Base-by-base conservation (phyloP, 2,113 vertebrate species). In the Eleginops maclovinus region DNA sequence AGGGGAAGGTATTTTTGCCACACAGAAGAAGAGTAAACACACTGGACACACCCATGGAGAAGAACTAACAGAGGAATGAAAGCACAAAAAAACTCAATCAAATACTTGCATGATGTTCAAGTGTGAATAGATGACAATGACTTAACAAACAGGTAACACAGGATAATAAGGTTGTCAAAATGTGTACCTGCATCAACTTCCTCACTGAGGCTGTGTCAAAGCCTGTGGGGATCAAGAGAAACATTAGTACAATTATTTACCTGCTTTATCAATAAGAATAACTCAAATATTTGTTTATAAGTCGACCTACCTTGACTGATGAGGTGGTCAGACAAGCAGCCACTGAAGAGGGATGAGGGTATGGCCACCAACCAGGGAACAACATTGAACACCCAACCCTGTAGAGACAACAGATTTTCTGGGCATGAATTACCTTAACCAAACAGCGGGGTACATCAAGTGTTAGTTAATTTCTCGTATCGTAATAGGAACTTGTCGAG, bases 321-420 rank as follows among this genome's bases (percentile, higher is more conserved):
- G 82, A 98, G 97, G 73, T 94, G 95, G 84, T 99, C 98, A 0
- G 97, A 96, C 11, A 99, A 95, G 80, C 96, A 96, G 69, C 98
- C 97, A 17, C 97, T 96, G 82, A 98, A 93, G 59, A 99, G 86
- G 16, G 97, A 96, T 0, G 96, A 93, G 0, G 97, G 98, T 60
- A 99, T 97, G 3, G 97, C 97, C 81, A 97, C 96, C 79, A 99
- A 91, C 98, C 98, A 99, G 2, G 98, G 98, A 46, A 99, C 94
- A 17, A 98, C 97, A 21, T 99, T 99, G 90, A 98, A 99, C 87
- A 99, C 93, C 98, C 98, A 99, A 9, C 98, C 98, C 98, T 99
- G 89, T 12, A 67, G 16, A 24, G 11, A 74, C 41, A 60, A 67
- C 47, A 88, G 50, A 41, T 44, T 66, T 65, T 56, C 5, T 17